Evolutionary conservation across 1,140 invertebrate genomes (phyloP).

Genomic region (Phenacoccus solenopsis): DNA sequence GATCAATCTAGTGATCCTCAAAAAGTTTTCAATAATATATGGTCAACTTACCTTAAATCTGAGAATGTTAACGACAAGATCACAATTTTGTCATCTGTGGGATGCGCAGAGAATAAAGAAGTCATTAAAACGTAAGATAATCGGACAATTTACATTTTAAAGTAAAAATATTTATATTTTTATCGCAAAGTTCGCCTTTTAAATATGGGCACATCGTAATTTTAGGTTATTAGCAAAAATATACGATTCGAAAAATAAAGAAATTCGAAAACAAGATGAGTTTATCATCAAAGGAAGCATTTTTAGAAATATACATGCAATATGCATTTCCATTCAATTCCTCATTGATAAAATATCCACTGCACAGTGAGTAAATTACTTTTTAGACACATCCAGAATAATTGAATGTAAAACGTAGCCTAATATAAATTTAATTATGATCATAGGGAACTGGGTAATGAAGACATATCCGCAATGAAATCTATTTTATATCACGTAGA

Average conservation of each 20-base stretch:
- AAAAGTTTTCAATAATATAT: background rate
- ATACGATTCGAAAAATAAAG: background rate
- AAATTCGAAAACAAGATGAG: background rate
- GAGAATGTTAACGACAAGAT: background rate
- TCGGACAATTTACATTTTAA: background rate
- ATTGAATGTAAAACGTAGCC: no score
- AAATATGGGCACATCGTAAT: no score
- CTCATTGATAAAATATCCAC: no score
- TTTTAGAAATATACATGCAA: no score
- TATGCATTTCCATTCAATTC: no score
- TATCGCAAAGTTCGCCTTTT: no score
- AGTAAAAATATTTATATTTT: background rate
- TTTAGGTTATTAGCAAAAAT: background rate
- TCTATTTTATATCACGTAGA: background rate
- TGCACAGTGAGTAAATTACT: no score
- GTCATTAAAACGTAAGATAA: background rate
- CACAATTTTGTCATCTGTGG: background rate
- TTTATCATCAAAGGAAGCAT: no score
- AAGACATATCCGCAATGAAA: background rate
- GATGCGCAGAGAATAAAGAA: background rate
- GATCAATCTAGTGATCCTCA: background rate
- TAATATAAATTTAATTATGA: no score
- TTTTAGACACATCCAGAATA: no score
- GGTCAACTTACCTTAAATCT: background rate
- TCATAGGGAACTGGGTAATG: background rate